phyloP scores from a whole-genome alignment of 2,113 vertebrate species.

The Ascaphus truei region DNA sequence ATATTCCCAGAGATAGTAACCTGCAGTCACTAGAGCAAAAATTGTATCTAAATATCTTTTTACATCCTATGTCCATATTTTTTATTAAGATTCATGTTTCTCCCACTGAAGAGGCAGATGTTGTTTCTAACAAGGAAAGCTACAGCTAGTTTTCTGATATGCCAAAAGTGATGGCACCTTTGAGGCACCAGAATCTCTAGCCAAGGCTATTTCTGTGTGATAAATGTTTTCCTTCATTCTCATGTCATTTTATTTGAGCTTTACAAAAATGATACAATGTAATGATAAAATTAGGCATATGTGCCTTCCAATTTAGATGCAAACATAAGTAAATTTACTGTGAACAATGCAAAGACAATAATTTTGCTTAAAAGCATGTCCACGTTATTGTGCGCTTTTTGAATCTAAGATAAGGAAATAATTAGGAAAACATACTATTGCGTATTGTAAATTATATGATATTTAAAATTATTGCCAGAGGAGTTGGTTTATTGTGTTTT shows the following conservation, averaged over 20 bases:
- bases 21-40: neutral
- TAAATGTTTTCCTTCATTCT: neutral
- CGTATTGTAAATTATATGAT: too few relatives aligned
- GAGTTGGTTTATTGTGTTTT: too few relatives aligned
- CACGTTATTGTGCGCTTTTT: too few relatives aligned
- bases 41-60: neutral
- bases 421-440: too few relatives aligned
- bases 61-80: neutral
- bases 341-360: neutral
- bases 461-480: too few relatives aligned
- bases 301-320: neutral
- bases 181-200: neutral
- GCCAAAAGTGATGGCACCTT: neutral
- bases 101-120: conserved; percentile 3
- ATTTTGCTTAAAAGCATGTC: too few relatives aligned
- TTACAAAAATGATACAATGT: neutral
- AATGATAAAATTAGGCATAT: neutral
- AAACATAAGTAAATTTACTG: neutral
- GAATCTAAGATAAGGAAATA: too few relatives aligned
- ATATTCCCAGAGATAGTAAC: neutral
- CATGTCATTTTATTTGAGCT: neutral
- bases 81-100: conserved; percentile 5
- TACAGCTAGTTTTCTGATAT: neutral
- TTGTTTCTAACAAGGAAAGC: neutral
- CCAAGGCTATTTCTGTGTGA: conserved; percentile 16